Percentiles rank a stretch among this genome's conserved stretches.
Evolutionary conservation across 1,140 invertebrate genomes (phyloP).

Genomic region (Pachypeltis micranthus): DNA sequence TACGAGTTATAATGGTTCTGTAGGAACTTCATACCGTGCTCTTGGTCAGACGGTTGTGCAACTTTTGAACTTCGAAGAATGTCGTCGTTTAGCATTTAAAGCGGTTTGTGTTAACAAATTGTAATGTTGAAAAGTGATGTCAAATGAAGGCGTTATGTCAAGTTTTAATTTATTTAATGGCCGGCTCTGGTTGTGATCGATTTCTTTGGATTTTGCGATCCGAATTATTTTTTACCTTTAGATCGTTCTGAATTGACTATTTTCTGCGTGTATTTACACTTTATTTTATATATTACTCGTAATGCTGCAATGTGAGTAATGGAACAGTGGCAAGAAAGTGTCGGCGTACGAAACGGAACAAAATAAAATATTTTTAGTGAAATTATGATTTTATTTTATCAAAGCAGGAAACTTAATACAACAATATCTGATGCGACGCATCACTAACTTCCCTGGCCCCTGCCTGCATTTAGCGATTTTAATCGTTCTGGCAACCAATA

Average conservation of each 20-base stretch:
- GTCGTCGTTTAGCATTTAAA: not conserved
- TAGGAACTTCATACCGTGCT: constrained; percentile 27
- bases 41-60: constrained; percentile 17
- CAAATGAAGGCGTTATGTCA: not conserved
- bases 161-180: not conserved
- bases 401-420: not conserved
- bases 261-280: not conserved
- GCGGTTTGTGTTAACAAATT: not conserved
- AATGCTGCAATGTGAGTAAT: not conserved
- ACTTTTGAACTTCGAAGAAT: not conserved
- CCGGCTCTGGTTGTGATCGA: not conserved
- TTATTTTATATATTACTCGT: no score
- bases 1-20: constrained; percentile 19
- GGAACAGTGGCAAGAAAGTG: not conserved
- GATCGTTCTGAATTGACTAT: not conserved
- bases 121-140: not conserved
- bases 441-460: no score
- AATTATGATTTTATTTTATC: not conserved
- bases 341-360: not conserved
- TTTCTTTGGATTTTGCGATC: not conserved
- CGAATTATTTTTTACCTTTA: not conserved
- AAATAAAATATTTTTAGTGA: not conserved
- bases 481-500: no score
- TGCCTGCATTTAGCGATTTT: no score
- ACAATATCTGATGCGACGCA: no score